Base-by-base conservation (phyloP, 2,113 vertebrate genomes). In the Mastomys natalensis region DNA sequence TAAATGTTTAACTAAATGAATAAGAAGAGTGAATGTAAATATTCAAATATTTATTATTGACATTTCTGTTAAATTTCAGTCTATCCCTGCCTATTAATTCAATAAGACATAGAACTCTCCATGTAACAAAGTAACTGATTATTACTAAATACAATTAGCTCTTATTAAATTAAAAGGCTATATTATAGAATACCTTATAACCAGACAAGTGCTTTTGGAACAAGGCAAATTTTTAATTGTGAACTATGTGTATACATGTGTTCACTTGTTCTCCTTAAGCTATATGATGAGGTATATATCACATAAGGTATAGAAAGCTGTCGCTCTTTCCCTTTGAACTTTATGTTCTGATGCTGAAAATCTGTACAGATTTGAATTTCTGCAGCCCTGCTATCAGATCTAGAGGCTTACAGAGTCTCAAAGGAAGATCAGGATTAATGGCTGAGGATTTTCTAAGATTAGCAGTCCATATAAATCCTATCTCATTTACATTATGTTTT, bases 1-100 rank as follows among this genome's bases (percentile, higher is more conserved):
- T 76, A 82, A 76, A 16, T 12, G 90, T 93, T 93, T 21, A 85
- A 87, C 40, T 72, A n/a, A 55, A 8, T 87, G 70, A 62, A 6
- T 51, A 90, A n/a, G n/a, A 93, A 68, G 37, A 15, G n/a, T 82
- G 82, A 78, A 60, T 80, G n/a, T 64, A 96, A 82, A 34, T 60
- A 89, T 8, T 55, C 55, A 34, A 43, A 43, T 66, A 86, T 60
- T 82, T 77, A 77, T 34, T 40, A 74, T 53, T 62, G 13, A 17
- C 72, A 60, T 60, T 70, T 72, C 43, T 93, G 22, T 8, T 80
- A 60, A 31, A 43, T 80, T 40, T 91, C n/a, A 51, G 21, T 73
- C 58, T 53, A 51, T 51, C 0, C 40, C 22, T 85, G 31, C 9
- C 92, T 85, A 13, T 86, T 66, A 81, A 86, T 89, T 89, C 43